Evolutionary conservation across 2,113 vertebrate species (phyloP), one percentile per base, ranked within the genome.

Genomic region (Petroica traversi): DNA sequence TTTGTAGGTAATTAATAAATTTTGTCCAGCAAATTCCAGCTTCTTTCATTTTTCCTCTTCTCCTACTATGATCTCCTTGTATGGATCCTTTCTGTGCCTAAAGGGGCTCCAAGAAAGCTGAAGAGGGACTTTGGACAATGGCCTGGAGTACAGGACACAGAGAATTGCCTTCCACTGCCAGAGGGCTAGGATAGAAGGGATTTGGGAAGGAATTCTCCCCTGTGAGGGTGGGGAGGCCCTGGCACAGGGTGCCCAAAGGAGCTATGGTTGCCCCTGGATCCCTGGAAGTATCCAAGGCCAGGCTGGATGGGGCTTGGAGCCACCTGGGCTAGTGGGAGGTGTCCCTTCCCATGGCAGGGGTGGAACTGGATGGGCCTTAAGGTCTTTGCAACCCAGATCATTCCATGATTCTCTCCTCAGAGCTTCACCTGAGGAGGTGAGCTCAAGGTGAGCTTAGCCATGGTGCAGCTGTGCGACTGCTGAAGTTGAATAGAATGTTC

Each of bases 291-390:
- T 5, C 67, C 66, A 6, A 57, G 31, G 8, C 8, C 17, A 36
- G 31, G 25, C 0, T 55, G 74, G 29, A 71, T 0, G 0, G 12
- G 7, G 6, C 46, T 55, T 49, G 49, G 33, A 51, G 8, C 26
- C 16, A 0, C 26, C 59, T 45, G 59, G 43, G 7, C 0, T 0
- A 1, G 51, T 66, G 76, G 43, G 0, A 73, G 18, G 14, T 28
- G 22, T 73, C 76, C 31, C 14, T 72, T 26, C 20, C 19, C 25
- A 31, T 48, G 29, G 38, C 7, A 6, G 31, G 12, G 3, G 8
- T 34, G 45, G 11, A 0, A 33, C 4, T 5, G 34, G 25, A 9
- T 41, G 49, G 25, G 14, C 26, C 36, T 19, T 28, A 2, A 43
- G 4, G 18, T 64, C 8, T 9, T 36, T 43, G 31, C 8, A 18